These are phyloP conservation scores for Pammene fasciana DNA, from an alignment of 2,888 invertebrate species.

Conservation along the genomic window DNA sequence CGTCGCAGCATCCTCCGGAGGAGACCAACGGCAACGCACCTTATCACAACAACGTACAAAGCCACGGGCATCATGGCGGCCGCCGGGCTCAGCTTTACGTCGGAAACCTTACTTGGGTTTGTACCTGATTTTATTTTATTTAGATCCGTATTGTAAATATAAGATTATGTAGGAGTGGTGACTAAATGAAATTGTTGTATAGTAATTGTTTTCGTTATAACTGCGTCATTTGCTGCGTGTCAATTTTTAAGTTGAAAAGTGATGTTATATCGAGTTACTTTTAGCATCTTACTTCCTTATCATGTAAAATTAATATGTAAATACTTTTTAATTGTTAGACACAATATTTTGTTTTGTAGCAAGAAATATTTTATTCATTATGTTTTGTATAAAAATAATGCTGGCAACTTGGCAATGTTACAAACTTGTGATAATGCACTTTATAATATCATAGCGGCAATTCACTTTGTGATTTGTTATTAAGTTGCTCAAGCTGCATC, in stretches of 20 bases:
- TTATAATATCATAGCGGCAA: too few relatives aligned
- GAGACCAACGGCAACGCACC: constrained; percentile 87
- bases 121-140: constrained; percentile 76
- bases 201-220: not conserved
- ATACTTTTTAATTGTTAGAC: too few relatives aligned
- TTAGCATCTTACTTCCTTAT: not conserved
- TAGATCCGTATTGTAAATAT: constrained; percentile 73
- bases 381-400: not conserved
- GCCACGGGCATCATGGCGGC: constrained; percentile 87
- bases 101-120: constrained; percentile 99
- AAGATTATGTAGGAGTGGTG: constrained; percentile 51
- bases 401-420: not conserved
- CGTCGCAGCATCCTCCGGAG: constrained; percentile 81
- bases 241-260: not conserved
- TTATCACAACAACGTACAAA: constrained; percentile 88
- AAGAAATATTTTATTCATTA: not conserved
- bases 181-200: constrained; percentile 31
- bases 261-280: not conserved
- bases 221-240: not conserved
- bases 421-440: not conserved
- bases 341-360: too few relatives aligned
- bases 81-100: constrained; percentile 96
- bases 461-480: too few relatives aligned
- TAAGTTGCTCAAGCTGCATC: too few relatives aligned
- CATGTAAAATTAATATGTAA: too few relatives aligned